Percentiles rank a stretch among this genome's conserved stretches.
These are phyloP conservation scores for Epinephelus cyanopodus DNA, from an alignment of 2,113 vertebrate species.

Conservation along the genomic window DNA sequence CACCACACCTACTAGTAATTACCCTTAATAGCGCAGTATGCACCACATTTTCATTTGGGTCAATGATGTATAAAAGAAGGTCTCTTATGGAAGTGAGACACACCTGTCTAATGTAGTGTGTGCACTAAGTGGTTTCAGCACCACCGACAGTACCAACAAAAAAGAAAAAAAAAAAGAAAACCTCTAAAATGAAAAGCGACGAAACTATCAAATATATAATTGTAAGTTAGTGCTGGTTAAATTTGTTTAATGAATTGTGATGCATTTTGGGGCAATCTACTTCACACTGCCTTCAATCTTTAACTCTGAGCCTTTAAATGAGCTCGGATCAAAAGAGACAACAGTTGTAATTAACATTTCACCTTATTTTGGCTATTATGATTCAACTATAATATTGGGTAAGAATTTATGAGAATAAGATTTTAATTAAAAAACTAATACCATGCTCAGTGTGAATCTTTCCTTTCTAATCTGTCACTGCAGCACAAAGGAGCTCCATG, in stretches of 20 bases:
- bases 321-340: not conserved
- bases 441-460: not conserved
- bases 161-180: not conserved
- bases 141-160: not conserved
- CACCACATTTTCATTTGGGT: not conserved
- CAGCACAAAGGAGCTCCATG: not conserved
- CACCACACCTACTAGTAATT: not conserved
- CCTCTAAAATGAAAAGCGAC: not conserved
- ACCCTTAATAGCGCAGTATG: not conserved
- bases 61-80: not conserved
- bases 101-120: not conserved
- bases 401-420: too few species aligned
- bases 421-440: conserved; percentile 21
- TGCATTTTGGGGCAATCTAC: too few species aligned
- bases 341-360: conserved; percentile 4
- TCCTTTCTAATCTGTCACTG: not conserved
- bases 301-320: not conserved
- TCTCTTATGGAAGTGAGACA: not conserved
- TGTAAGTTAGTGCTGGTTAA: not conserved
- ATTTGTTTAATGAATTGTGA: not conserved
- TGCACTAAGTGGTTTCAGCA: not conserved
- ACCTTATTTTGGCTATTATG: not conserved
- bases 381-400: not conserved
- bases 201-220: not conserved
- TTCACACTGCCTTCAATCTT: not conserved